Conservation (phyloP, 1,140 invertebrate species). For the Pseudomyrmex flavicornis region DNA sequence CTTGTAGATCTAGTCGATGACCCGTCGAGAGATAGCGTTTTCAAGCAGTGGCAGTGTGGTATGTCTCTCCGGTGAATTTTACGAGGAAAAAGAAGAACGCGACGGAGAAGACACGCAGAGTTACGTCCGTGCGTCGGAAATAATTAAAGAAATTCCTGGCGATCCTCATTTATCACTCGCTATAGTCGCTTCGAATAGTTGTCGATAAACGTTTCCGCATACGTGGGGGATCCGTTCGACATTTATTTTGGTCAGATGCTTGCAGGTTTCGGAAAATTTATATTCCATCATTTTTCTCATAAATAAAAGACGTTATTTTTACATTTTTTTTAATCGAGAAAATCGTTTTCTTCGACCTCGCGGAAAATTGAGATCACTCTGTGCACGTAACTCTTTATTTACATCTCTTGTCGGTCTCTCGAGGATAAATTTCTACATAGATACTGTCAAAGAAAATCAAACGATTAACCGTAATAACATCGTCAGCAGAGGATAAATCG, state of each 20-base stretch:
- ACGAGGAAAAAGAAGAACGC: background rate
- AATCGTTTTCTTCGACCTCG: background rate
- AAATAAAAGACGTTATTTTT: background rate
- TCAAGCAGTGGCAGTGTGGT: background rate
- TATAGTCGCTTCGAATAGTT: background rate
- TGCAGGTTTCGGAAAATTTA: background rate
- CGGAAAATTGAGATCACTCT: slow-evolving; percentile 20
- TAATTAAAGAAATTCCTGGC: slow-evolving; percentile 45
- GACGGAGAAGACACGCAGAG: slow-evolving; percentile 16
- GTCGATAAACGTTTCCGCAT: slow-evolving; percentile 17
- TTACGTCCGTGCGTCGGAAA: slow-evolving; percentile 18
- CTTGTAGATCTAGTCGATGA: slow-evolving; percentile 47
- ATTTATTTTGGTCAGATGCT: background rate
- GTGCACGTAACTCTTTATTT: background rate
- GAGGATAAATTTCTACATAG: slow-evolving; percentile 19
- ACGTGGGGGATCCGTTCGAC: background rate
- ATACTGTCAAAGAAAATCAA: slow-evolving; percentile 10
- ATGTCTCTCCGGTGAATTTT: background rate
- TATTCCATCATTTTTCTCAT: background rate
- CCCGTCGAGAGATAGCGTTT: slow-evolving; percentile 37
- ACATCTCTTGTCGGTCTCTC: slow-evolving; percentile 9
- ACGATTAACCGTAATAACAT: slow-evolving; percentile 35
- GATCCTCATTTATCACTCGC: slow-evolving; percentile 25
- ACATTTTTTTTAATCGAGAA: background rate
- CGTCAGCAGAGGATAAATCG: slow-evolving; percentile 26